Evolutionary conservation across 2,113 vertebrate species (phyloP), one percentile per base, ranked within the genome.

Genomic region (Hipposideros armiger): DNA sequence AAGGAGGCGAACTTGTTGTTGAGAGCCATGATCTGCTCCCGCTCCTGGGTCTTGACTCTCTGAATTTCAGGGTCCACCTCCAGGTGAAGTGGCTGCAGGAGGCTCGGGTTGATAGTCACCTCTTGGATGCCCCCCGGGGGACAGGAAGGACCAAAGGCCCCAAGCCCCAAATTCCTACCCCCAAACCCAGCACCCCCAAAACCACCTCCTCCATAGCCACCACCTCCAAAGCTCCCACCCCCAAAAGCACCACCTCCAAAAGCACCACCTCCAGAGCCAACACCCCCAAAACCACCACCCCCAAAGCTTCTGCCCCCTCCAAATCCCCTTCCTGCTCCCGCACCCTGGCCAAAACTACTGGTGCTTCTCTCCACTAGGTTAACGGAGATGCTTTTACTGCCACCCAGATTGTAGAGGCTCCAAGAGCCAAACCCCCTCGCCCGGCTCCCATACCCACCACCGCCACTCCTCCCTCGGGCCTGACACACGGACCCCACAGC

Each of bases 1-100:
- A 99, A 96, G 30, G 97, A 97, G 74, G 99, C 97, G 62, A 99
- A 99, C 90, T 98, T 99, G 98, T 99, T 98, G 94, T 99, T 99
- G 52, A 99, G 99, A 87, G 97, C 98, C 36, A 99, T 99, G 97
- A 99, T 98, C 94, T 99, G 98, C 32, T 99, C 97, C 97, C 99
- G 99, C 97, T 99, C 99, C 69, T 97, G 97, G 81, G 62, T 54
- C 95, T 99, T 99, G 47, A 98, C 87, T 0, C 26, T 67, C 20
- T 98, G 96, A 96, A 99, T 76, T 0, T 97, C 91, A 76, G 98
- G 98, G 81, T 98, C 96, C 2, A 99, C 95, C 22, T 98, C 97
- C 7, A 98, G 11, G 16, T 92, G 52, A 77, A 98, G 98, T 0
- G 95, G 96, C 10, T 96, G 94, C 7, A 98, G 95, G 58, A 99